phyloP scores from a whole-genome alignment of 2,797 vertebrate genomes.

The Sebastes reedi region DNA sequence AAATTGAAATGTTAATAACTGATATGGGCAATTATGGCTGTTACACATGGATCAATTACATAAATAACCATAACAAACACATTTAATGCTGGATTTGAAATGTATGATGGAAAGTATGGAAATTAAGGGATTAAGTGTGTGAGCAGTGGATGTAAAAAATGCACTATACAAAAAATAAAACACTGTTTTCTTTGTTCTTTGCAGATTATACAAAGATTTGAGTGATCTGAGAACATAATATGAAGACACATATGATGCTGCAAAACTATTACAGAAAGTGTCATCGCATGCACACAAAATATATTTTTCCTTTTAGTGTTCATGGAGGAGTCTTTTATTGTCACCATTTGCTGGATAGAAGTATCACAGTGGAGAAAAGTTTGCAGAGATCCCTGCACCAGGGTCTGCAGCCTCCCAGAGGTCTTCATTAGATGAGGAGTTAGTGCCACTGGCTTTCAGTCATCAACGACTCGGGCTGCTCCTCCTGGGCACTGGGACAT shows the following conservation, averaged over 20 bases:
- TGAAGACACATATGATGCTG: background rate
- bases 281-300: background rate
- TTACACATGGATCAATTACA: background rate
- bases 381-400: constrained; percentile 3
- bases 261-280: background rate
- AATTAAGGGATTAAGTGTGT: background rate
- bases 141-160: background rate
- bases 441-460: constrained; percentile 38
- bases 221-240: background rate
- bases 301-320: background rate
- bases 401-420: constrained; percentile 44
- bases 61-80: background rate
- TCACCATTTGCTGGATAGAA: background rate
- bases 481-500: constrained; percentile 25
- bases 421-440: constrained; percentile 62
- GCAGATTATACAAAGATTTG: background rate
- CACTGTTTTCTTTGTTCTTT: background rate
- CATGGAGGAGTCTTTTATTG: background rate
- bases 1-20: constrained; percentile 9
- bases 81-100: constrained; percentile 5
- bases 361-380: background rate
- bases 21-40: background rate
- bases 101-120: background rate
- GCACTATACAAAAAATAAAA: background rate
- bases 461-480: constrained; percentile 26